phyloP scores from a whole-genome alignment of 2,888 invertebrate genomes.

The Eucriotettix oculatus region DNA sequence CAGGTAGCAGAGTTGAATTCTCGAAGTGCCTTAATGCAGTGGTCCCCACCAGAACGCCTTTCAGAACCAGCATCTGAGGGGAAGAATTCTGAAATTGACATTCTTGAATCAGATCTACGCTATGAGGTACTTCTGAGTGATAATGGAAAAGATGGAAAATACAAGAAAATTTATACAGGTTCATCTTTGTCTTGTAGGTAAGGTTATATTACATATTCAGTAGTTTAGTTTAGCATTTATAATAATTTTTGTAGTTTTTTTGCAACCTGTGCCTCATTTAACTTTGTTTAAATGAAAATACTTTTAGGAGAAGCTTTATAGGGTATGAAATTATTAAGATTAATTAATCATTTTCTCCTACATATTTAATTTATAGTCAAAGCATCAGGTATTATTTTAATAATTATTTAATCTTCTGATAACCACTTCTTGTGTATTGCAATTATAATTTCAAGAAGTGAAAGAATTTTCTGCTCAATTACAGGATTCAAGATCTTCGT shows the following conservation, averaged over 20 bases:
- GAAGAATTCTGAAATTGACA: slow-evolving; percentile 31
- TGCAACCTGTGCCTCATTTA: no score
- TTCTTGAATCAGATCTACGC: slow-evolving; percentile 46
- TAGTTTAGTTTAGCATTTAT: no score
- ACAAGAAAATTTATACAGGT: slow-evolving; percentile 70
- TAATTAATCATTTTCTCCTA: no score
- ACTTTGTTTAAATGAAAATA: no score
- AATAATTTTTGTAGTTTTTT: no score
- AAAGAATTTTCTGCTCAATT: neutral
- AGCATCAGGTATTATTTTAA: no score
- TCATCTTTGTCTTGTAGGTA: slow-evolving; percentile 49
- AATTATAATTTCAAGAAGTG: no score
- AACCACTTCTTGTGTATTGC: no score
- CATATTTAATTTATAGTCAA: no score
- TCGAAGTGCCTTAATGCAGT: slow-evolving; percentile 69
- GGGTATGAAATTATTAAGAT: no score
- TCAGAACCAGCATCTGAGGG: slow-evolving; percentile 31
- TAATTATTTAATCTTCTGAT: no score
- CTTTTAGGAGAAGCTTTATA: no score
- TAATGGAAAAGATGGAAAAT: slow-evolving; percentile 61
- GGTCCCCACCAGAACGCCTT: slow-evolving; percentile 47
- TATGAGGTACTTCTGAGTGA: slow-evolving; percentile 72
- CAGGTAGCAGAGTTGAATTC: slow-evolving; percentile 71
- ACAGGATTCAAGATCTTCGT: slow-evolving; percentile 58
- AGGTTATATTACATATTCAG: neutral